Conservation (phyloP, 2,113 vertebrate genomes). For the Sterna hirundo region DNA sequence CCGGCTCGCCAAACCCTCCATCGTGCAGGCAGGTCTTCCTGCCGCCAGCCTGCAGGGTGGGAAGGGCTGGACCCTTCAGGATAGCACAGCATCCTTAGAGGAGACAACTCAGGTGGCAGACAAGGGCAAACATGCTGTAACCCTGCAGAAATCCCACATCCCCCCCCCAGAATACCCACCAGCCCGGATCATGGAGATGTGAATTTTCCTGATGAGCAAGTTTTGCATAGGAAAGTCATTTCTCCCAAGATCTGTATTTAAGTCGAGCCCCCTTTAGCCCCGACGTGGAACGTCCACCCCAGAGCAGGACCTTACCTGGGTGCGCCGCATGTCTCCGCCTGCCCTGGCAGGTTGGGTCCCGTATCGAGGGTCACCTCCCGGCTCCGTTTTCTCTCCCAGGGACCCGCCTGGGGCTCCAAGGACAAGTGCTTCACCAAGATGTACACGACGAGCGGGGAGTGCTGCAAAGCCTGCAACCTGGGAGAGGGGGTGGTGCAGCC, state of each 20-base stretch:
- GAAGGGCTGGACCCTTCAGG: background rate
- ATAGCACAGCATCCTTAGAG: background rate
- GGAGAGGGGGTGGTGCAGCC: slow-evolving; percentile 87
- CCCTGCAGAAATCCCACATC: background rate
- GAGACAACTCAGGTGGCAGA: background rate
- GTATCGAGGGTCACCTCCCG: accelerated
- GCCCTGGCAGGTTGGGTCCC: background rate
- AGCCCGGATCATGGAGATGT: accelerated
- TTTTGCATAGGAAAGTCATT: background rate
- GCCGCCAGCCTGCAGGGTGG: background rate
- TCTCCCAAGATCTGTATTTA: accelerated
- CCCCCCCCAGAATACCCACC: too few relatives aligned
- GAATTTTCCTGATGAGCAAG: accelerated
- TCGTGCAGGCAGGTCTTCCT: accelerated
- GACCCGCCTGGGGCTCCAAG: slow-evolving; percentile 3
- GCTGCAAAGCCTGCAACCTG: slow-evolving; percentile 88
- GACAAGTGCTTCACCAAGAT: slow-evolving; percentile 72
- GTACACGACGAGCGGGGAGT: slow-evolving; percentile 82
- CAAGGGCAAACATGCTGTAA: background rate
- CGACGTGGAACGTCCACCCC: accelerated
- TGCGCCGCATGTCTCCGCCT: accelerated
- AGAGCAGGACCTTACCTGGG: accelerated
- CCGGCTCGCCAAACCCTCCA: background rate
- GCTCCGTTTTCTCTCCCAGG: background rate
- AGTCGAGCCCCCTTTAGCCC: accelerated